phyloP scores from a whole-genome alignment of 2,888 invertebrate species.

The Drosophila putrida region DNA sequence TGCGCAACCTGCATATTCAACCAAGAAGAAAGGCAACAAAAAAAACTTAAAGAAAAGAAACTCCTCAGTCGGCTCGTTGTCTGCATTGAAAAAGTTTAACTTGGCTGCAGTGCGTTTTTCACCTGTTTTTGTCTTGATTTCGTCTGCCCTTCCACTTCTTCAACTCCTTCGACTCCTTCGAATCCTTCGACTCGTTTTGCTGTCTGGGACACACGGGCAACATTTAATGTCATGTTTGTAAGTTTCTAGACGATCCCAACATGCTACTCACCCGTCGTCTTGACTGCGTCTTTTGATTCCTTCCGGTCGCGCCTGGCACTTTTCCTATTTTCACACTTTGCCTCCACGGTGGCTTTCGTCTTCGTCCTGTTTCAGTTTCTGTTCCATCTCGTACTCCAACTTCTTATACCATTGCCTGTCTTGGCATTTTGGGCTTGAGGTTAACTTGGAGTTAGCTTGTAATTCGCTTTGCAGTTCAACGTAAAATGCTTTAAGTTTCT shows the following conservation, averaged over 20 bases:
- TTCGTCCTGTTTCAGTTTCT: conserved; percentile 1
- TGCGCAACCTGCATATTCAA: conserved; percentile 58
- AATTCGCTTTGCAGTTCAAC: conserved; percentile 35
- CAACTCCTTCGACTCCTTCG: neutral
- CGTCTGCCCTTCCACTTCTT: conserved; percentile 3
- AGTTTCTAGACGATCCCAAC: conserved; percentile 76
- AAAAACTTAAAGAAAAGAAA: neutral
- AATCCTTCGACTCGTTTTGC: neutral
- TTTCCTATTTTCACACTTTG: conserved; percentile 53
- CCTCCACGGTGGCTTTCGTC: conserved; percentile 6
- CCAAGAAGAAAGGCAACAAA: neutral
- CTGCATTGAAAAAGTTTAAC: conserved; percentile 50
- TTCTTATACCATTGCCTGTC: conserved; percentile 1
- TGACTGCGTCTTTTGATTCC: conserved; percentile 50
- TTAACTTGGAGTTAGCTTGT: conserved; percentile 35
- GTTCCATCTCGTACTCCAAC: neutral
- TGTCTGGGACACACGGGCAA: conserved; percentile 44
- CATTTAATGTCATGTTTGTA: conserved; percentile 79
- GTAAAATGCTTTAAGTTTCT: conserved; percentile 34
- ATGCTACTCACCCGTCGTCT: conserved; percentile 56
- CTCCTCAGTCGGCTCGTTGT: conserved; percentile 12
- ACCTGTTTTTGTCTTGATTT: conserved; percentile 63
- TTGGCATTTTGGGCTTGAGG: conserved; percentile 24
- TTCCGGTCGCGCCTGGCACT: conserved; percentile 53
- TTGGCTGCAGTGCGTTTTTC: conserved; percentile 50